Evolutionary conservation across 2,113 vertebrate species (phyloP), one percentile per base, ranked within the genome.

Genomic region (Merops nubicus): DNA sequence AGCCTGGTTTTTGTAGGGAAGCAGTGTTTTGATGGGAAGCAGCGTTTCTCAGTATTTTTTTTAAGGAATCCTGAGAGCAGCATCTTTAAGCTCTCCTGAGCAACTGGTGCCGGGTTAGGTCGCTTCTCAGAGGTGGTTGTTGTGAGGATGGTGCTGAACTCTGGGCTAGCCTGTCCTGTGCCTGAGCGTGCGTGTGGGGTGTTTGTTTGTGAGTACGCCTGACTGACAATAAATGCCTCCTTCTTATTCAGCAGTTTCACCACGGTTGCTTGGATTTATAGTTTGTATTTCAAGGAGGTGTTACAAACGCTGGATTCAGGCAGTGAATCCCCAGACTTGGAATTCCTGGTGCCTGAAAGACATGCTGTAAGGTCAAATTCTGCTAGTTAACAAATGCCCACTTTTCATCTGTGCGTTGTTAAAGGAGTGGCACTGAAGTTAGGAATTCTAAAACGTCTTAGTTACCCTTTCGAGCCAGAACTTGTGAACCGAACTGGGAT

Each of bases 201-300:
- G 79, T 79, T 54, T 91, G 85, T 84, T 86, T 93, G 64, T 17
- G 47, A 86, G 51, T 42, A 20, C 42, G 91, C 79, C 63, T 42
- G 88, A n/a, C 84, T 72, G 87, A 82, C 88, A 76, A 47, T 67
- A 93, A 88, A 81, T 33, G 79, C 70, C 43, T 51, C 8, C 43
- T 86, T 94, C 76, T 90, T 80, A 51, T 7, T 93, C 84, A 70
- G 50, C 92, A 42, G 64, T 83, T 88, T 77, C 88, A 51, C 88
- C 83, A 51, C 14, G 43, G 79, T 92, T 94, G 90, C 90, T 86
- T 92, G 84, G 92, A 73, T 93, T 88, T 91, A 26, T 62, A 84
- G 89, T 86, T 97, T 87, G 82, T 31, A 2, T 93, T 95, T 85
- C 63, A 88, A 70, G 73, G 80, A 93, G 34, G 43, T 59, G 68